Evolutionary conservation across 2,888 invertebrate species (phyloP).

Genomic region (Mythimna loreyi): DNA sequence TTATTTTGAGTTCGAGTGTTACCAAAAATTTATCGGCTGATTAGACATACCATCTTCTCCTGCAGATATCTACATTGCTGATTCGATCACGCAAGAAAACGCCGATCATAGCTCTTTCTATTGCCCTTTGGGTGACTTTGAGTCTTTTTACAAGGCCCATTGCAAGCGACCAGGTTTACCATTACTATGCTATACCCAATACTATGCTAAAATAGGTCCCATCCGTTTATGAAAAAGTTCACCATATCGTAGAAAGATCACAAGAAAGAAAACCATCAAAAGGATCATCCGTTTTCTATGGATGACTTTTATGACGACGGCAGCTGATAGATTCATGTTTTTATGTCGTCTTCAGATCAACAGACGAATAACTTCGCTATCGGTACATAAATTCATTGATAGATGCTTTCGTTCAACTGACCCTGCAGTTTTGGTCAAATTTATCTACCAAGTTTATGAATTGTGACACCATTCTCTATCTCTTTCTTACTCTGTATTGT

Average conservation of each 20-base stretch:
- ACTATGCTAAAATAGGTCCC: neutral
- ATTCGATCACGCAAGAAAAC: too few species aligned
- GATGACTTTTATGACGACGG: constrained; percentile 47
- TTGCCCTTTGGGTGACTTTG: too few species aligned
- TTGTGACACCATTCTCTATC: constrained; percentile 3
- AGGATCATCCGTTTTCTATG: constrained; percentile 28
- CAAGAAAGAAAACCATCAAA: constrained; percentile 19
- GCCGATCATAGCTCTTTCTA: too few species aligned
- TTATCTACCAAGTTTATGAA: constrained; percentile 3
- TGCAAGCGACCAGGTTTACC: too few species aligned
- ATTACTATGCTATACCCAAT: too few species aligned
- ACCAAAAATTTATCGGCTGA: too few species aligned
- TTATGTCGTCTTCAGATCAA: constrained; percentile 44
- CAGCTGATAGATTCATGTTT: constrained; percentile 49
- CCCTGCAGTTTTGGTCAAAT: constrained; percentile 39
- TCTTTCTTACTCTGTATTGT: neutral
- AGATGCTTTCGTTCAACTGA: constrained; percentile 27
- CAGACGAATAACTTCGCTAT: constrained; percentile 31
- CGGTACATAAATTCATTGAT: constrained; percentile 49
- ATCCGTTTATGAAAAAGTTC: neutral
- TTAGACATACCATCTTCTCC: too few species aligned
- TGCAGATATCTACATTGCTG: too few species aligned
- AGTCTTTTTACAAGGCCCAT: too few species aligned
- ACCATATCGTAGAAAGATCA: constrained; percentile 5
- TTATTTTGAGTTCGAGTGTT: too few species aligned